Evolutionary conservation across 2,888 invertebrate species (phyloP), one percentile per base, ranked within the genome.

Genomic region (Rhabditoides inermis): DNA sequence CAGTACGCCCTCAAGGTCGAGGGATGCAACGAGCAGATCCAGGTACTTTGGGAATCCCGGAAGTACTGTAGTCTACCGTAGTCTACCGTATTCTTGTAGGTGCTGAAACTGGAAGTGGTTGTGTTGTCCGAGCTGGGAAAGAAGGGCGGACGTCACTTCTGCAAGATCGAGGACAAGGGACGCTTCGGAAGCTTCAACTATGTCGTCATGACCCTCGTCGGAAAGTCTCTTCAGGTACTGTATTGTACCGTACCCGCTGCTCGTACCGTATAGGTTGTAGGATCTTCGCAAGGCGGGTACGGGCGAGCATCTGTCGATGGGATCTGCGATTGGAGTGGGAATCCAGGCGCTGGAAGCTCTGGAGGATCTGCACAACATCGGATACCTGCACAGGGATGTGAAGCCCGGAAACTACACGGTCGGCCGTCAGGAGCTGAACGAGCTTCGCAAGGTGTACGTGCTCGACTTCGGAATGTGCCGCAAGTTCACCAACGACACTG

Each of bases 171-270:
- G 49, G 72, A 69, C 58, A 72, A 66, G 50, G 72, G 73, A 27
- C 68, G 69, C 35, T 68, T 49, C 52, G 60, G 58, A 36, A 57
- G 50, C 53, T 69, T 71, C 62, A 69, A 71, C 61, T 71, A 63
- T 42, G 70, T 67, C 32, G 66, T 70, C 12, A 70, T 71, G 68
- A 66, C 67, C 10, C 55, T 72, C 4, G 72, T 73, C 51, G 72
- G 72, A 25, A 73, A 73, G 36, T 72, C 68, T 23, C 58, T 72
- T 27, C 54, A 63, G 39, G 52, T 52, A 37, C n/a, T 65, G 27
- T n/a, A n/a, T n/a, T n/a, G n/a, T n/a, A n/a, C n/a, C n/a, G n/a
- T n/a, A n/a, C n/a, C n/a, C 55, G 52, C 20, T 48, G n/a, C n/a
- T n/a, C n/a, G n/a, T n/a, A n/a, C n/a, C n/a, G n/a, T n/a, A n/a